Conservation (phyloP, 2,888 invertebrate genomes). For the Eucriotettix oculatus region DNA sequence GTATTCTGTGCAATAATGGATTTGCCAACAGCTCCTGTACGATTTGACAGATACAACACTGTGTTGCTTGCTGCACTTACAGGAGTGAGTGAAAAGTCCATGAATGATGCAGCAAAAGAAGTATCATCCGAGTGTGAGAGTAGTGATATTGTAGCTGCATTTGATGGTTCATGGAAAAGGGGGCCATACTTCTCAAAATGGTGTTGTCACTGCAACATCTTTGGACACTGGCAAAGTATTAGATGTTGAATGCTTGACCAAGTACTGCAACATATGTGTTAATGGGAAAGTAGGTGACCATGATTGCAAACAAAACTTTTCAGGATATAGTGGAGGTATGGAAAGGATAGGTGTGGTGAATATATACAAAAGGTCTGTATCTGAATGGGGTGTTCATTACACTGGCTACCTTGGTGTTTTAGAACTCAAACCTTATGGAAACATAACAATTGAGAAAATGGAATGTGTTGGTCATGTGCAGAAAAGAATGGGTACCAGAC, state of each 20-base stretch:
- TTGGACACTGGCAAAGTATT: background rate
- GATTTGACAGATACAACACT: background rate
- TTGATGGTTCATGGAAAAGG: background rate
- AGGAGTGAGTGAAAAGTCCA: background rate
- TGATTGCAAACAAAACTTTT: background rate
- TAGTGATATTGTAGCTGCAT: background rate
- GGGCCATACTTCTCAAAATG: background rate
- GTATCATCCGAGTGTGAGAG: background rate
- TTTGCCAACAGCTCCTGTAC: background rate
- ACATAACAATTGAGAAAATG: too few species aligned
- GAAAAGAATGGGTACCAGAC: too few species aligned
- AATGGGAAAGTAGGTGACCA: background rate
- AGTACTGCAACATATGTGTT: too few species aligned
- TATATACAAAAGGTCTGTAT: background rate
- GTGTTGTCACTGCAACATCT: constrained; percentile 1
- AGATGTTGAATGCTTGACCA: too few species aligned
- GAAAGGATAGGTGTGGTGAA: background rate
- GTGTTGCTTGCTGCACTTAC: background rate
- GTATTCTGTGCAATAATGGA: background rate
- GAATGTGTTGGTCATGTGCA: too few species aligned
- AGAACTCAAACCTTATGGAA: background rate
- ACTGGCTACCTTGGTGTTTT: background rate
- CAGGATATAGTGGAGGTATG: background rate
- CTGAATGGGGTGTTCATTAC: background rate
- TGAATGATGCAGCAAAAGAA: background rate